A percentile compares a stretch with the other conserved stretches of the same genome.
Conservation (phyloP, 2,888 invertebrate genomes). For the Alloplasta piceator region DNA sequence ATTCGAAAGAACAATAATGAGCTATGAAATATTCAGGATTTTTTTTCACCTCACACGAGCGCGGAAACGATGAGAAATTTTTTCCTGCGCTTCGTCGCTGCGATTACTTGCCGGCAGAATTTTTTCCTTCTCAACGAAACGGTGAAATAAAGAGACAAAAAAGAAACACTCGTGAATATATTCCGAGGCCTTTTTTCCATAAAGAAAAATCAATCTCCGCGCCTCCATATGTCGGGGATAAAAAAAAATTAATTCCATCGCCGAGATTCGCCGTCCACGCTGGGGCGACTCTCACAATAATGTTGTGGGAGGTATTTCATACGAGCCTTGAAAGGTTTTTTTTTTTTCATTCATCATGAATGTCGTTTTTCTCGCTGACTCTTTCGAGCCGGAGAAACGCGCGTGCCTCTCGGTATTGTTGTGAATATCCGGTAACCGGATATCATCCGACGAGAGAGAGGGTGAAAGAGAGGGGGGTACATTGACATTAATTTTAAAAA, state of each 20-base stretch:
- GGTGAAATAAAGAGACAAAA: constrained; percentile 60
- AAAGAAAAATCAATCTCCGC: constrained; percentile 1
- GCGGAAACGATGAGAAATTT: neutral
- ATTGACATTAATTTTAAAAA: constrained; percentile 83
- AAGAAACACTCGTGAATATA: constrained; percentile 54
- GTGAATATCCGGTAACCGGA: constrained; percentile 82
- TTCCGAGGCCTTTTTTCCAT: neutral
- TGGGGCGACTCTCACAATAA: constrained; percentile 72
- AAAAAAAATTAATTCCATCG: constrained; percentile 70
- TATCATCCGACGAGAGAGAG: constrained; percentile 73
- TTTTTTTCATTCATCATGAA: constrained; percentile 60
- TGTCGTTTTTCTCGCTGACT: constrained; percentile 69
- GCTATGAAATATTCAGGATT: constrained; percentile 66
- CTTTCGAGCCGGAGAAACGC: constrained; percentile 67
- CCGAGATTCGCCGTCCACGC: constrained; percentile 55
- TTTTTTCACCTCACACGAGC: neutral
- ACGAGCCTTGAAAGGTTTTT: constrained; percentile 50
- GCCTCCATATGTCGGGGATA: constrained; percentile 53
- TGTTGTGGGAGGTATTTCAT: constrained; percentile 76
- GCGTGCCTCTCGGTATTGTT: constrained; percentile 77
- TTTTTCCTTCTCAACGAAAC: constrained; percentile 37
- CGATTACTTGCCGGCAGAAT: neutral
- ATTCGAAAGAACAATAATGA: constrained; percentile 65
- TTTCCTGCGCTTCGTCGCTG: no score
- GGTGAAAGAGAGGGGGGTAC: constrained; percentile 69